Evolutionary conservation across 2,888 invertebrate genomes (phyloP).

Genomic region (Proisotoma minuta): DNA sequence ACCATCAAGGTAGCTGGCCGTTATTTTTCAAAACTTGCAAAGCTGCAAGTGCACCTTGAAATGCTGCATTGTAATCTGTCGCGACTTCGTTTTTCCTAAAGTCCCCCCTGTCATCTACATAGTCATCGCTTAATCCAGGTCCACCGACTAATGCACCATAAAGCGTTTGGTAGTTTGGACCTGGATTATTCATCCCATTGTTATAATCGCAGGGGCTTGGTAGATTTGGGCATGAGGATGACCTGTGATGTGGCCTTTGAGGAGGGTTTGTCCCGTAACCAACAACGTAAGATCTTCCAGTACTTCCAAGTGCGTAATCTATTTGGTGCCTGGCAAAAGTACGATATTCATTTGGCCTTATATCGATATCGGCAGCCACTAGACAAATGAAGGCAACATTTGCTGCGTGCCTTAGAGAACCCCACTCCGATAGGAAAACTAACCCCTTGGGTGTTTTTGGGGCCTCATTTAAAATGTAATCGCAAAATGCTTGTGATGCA

Average conservation of each 20-base stretch:
- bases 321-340: conserved; percentile 57
- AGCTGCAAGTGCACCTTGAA: conserved; percentile 56
- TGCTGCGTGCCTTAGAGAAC: conserved; percentile 57
- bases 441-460: conserved; percentile 56
- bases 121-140: conserved; percentile 56
- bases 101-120: conserved; percentile 56
- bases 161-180: conserved; percentile 56
- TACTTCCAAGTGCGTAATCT: conserved; percentile 57
- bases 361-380: conserved; percentile 52
- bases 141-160: conserved; percentile 59
- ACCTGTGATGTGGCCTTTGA: not conserved
- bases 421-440: conserved; percentile 56
- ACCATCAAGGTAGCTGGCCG: not conserved
- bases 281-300: conserved; percentile 50
- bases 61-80: conserved; percentile 58
- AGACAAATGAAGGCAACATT: conserved; percentile 58
- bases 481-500: conserved; percentile 55
- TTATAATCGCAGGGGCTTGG: conserved; percentile 56
- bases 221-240: conserved; percentile 54
- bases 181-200: conserved; percentile 50
- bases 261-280: not conserved
- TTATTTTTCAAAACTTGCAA: conserved; percentile 14
- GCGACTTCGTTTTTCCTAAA: conserved; percentile 58
- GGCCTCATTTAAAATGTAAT: conserved; percentile 54
- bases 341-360: conserved; percentile 51